phyloP scores from a whole-genome alignment of 2,888 invertebrate species.

The Scaptomyza flava region DNA sequence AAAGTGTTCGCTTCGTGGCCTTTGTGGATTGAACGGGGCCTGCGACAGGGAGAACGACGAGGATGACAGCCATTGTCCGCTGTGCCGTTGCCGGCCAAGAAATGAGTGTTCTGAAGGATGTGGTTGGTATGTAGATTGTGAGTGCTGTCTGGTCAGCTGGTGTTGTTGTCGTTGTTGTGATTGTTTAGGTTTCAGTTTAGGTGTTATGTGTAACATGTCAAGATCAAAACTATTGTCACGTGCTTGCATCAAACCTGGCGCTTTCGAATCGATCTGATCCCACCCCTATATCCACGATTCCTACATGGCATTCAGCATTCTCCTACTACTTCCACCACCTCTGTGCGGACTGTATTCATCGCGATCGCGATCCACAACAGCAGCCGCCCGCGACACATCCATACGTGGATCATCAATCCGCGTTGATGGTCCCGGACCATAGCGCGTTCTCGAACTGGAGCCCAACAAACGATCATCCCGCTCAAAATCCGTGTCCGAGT shows the following conservation, averaged over 20 bases:
- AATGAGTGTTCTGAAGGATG: slow-evolving; percentile 29
- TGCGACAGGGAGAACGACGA: slow-evolving; percentile 60
- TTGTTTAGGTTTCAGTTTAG: slow-evolving; percentile 20
- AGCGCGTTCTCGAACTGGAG: slow-evolving; percentile 62
- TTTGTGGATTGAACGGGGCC: slow-evolving; percentile 29
- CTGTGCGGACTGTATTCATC: slow-evolving; percentile 85
- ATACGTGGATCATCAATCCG: slow-evolving; percentile 76
- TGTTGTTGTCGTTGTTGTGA: not conserved
- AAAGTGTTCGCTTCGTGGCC: slow-evolving; percentile 61
- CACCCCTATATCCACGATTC: slow-evolving; percentile 85
- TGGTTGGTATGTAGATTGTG: slow-evolving; percentile 28
- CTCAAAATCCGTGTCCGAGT: slow-evolving; percentile 82
- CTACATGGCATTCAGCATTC: slow-evolving; percentile 85
- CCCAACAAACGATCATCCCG: slow-evolving; percentile 80
- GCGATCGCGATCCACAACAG: slow-evolving; percentile 84
- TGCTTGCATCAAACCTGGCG: slow-evolving; percentile 77
- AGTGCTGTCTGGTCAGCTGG: slow-evolving; percentile 35
- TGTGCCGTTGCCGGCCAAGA: slow-evolving; percentile 36
- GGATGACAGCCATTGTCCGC: slow-evolving; percentile 59
- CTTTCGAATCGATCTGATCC: slow-evolving; percentile 84
- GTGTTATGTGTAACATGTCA: slow-evolving; percentile 67
- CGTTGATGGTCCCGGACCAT: slow-evolving; percentile 72
- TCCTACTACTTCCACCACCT: slow-evolving; percentile 85
- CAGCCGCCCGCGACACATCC: slow-evolving; percentile 81
- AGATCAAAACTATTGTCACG: slow-evolving; percentile 79